Percentiles rank a stretch among this genome's conserved stretches.
Evolutionary conservation across 2,797 vertebrate genomes (phyloP).

Genomic region (Limosa lapponica): DNA sequence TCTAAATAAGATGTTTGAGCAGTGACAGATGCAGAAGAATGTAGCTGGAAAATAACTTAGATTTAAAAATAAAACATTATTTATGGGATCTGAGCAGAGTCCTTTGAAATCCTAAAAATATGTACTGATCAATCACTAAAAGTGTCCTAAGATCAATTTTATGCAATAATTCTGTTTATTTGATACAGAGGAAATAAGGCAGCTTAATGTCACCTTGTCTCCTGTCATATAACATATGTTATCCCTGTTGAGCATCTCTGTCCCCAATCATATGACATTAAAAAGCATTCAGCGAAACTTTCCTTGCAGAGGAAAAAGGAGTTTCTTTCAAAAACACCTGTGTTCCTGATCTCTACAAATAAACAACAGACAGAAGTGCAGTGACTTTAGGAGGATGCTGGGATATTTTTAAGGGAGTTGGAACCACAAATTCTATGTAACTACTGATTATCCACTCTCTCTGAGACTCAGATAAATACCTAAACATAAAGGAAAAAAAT

Average conservation of each 20-base stretch:
- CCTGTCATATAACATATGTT: neutral
- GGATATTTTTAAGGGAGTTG: neutral
- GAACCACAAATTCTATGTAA: neutral
- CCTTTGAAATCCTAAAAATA: neutral
- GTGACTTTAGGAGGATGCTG: neutral
- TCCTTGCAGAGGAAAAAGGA: neutral
- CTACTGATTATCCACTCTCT: neutral
- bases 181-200: neutral
- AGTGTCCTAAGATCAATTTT: neutral
- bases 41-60: neutral
- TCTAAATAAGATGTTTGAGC: neutral
- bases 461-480: neutral
- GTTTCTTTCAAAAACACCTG: neutral
- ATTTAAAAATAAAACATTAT: slow-evolving; percentile 15
- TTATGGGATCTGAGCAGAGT: neutral
- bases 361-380: neutral
- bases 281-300: neutral
- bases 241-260: neutral
- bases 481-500: neutral
- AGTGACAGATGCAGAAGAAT: neutral
- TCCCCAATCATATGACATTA: neutral
- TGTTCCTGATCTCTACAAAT: neutral
- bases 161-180: neutral
- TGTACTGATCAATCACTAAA: neutral
- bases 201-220: neutral